Evolutionary conservation across 37 sponge, comb jelly and placozoan species (phyloP).

Genomic region (Bolinopsis microptera): DNA sequence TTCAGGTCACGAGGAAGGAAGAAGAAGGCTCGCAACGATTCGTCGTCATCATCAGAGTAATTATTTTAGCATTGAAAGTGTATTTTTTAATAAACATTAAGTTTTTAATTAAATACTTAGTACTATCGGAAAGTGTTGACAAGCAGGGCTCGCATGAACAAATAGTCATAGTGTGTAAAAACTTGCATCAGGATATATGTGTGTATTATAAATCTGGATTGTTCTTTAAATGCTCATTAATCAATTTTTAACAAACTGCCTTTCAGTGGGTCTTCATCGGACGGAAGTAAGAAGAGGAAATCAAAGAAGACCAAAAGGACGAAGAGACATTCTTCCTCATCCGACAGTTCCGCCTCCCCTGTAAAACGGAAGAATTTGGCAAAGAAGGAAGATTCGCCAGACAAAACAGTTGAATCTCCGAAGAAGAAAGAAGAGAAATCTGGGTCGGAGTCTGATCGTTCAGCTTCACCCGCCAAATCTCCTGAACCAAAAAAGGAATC

Average conservation of each 20-base stretch:
- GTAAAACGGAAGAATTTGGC: slow-evolving; percentile 60
- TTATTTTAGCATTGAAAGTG: neutral
- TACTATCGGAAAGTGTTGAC: too few species aligned
- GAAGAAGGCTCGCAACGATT: slow-evolving; percentile 39
- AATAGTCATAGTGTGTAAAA: too few species aligned
- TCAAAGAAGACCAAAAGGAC: neutral
- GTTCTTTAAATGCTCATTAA: too few species aligned
- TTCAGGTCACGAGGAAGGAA: slow-evolving; percentile 63
- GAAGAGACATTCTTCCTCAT: slow-evolving; percentile 22
- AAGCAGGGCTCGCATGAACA: too few species aligned
- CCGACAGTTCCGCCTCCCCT: slow-evolving; percentile 60
- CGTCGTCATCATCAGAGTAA: slow-evolving; percentile 58
- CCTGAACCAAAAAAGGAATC: neutral
- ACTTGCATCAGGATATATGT: too few species aligned
- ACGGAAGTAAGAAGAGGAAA: slow-evolving; percentile 26
- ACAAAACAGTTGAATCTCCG: neutral
- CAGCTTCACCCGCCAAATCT: neutral
- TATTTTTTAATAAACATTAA: too few species aligned
- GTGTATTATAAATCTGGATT: too few species aligned
- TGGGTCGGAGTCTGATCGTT: neutral
- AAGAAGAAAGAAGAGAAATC: neutral
- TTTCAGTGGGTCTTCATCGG: slow-evolving; percentile 32
- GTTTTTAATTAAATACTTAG: too few species aligned
- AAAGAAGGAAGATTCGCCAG: neutral
- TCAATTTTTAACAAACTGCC: too few species aligned